These are phyloP conservation scores for Neoascia interrupta DNA, from an alignment of 2,888 invertebrate genomes.

Conservation along the genomic window DNA sequence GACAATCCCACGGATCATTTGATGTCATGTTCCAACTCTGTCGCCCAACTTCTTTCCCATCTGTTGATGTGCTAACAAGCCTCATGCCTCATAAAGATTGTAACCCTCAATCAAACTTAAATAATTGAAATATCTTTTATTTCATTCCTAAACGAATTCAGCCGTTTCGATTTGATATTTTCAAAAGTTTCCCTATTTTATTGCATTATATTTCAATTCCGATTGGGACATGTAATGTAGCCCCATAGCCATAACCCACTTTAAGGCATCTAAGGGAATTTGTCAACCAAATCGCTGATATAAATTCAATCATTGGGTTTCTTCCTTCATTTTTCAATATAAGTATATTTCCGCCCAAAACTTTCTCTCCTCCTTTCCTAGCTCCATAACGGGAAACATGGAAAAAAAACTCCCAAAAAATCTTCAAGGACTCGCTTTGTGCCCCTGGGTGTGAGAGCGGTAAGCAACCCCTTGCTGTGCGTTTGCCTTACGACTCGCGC, in stretches of 20 bases:
- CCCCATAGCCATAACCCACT: background rate
- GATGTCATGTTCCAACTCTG: too few relatives aligned
- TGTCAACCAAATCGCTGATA: slow-evolving; percentile 10
- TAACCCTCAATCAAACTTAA: too few relatives aligned
- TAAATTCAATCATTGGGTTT: slow-evolving; percentile 17
- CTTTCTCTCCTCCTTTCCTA: background rate
- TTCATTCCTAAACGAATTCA: too few relatives aligned
- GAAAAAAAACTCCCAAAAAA: background rate
- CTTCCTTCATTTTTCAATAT: background rate
- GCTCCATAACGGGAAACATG: background rate
- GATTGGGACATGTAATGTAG: background rate
- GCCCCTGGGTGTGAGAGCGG: background rate
- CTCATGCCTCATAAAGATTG: too few relatives aligned
- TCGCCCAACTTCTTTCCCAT: too few relatives aligned
- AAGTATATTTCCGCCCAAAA: background rate
- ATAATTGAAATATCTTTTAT: too few relatives aligned
- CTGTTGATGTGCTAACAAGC: too few relatives aligned
- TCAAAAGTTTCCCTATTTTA: background rate
- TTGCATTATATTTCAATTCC: slow-evolving; percentile 7
- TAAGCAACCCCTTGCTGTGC: background rate
- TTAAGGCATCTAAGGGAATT: background rate
- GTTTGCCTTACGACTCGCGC: too few relatives aligned
- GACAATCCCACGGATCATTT: too few relatives aligned
- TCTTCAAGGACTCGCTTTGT: background rate
- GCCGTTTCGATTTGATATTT: too few relatives aligned